These are phyloP conservation scores for Oryzaephilus surinamensis DNA, from an alignment of 1,140 invertebrate genomes.

Conservation along the genomic window DNA sequence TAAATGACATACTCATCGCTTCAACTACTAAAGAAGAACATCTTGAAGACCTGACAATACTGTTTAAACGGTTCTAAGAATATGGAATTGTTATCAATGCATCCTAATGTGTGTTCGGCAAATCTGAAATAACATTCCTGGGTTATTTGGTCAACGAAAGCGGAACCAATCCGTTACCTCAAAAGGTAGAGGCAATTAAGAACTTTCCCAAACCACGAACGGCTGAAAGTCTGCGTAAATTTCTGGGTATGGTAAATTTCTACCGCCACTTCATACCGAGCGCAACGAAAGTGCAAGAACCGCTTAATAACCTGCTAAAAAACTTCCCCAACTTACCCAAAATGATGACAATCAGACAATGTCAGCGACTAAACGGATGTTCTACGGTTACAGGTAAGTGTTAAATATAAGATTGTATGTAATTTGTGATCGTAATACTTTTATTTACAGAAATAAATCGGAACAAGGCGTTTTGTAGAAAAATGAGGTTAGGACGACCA, in stretches of 20 bases:
- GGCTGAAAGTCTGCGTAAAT: conserved; percentile 21
- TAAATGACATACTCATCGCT: conserved; percentile 35
- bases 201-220: conserved; percentile 17
- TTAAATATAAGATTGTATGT: no score
- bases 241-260: conserved; percentile 17
- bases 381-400: no score
- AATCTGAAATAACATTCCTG: conserved; percentile 23
- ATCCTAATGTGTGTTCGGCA: conserved; percentile 24
- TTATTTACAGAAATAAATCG: no score
- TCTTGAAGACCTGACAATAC: conserved; percentile 14
- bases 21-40: conserved; percentile 25
- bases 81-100: conserved; percentile 26
- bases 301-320: no score
- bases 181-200: conserved; percentile 24
- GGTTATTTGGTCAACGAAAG: conserved; percentile 25
- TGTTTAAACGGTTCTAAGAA: conserved; percentile 22
- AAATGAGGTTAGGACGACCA: no score
- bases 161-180: conserved; percentile 24
- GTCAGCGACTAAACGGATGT: no score
- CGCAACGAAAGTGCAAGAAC: no score
- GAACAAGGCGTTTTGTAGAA: no score
- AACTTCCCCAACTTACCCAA: no score
- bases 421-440: no score
- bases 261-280: no score
- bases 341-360: no score